Evolutionary conservation across 2,797 vertebrate genomes (phyloP).

Genomic region (Cichlasoma orientale): DNA sequence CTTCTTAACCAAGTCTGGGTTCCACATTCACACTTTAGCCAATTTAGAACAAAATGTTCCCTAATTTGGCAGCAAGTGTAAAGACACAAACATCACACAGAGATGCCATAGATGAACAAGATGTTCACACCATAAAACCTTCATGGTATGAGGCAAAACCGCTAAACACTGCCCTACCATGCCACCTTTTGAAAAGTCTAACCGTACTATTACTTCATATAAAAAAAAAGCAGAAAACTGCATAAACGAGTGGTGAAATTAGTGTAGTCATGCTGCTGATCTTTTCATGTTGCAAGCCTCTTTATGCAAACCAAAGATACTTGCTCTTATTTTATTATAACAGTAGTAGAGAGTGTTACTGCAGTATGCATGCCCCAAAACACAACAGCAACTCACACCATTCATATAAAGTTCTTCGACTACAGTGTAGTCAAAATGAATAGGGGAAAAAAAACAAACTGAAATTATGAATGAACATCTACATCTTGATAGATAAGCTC

Average conservation of each 20-base stretch:
- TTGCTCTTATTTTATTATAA: not conserved
- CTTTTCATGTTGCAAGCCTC: not conserved
- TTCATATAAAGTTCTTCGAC: not conserved
- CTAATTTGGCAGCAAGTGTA: not conserved
- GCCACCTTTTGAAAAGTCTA: not conserved
- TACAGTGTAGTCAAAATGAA: not conserved
- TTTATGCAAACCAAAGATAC: not conserved
- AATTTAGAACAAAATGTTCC: not conserved
- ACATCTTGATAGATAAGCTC: not conserved
- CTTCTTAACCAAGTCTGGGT: not conserved
- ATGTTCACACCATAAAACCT: not conserved
- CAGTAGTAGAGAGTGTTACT: not conserved
- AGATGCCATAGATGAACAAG: not conserved
- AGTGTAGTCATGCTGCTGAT: not conserved
- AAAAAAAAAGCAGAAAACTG: not conserved
- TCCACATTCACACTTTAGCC: rapidly evolving
- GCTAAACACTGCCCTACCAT: not conserved
- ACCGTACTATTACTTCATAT: too few species aligned
- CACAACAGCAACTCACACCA: not conserved
- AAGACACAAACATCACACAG: not conserved
- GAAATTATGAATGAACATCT: slow-evolving; percentile 4
- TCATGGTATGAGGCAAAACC: not conserved
- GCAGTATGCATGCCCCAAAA: not conserved
- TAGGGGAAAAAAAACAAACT: not conserved
- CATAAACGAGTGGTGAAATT: rapidly evolving